Evolutionary conservation across 2,888 invertebrate genomes (phyloP).

Genomic region (Eupithecia inturbata): DNA sequence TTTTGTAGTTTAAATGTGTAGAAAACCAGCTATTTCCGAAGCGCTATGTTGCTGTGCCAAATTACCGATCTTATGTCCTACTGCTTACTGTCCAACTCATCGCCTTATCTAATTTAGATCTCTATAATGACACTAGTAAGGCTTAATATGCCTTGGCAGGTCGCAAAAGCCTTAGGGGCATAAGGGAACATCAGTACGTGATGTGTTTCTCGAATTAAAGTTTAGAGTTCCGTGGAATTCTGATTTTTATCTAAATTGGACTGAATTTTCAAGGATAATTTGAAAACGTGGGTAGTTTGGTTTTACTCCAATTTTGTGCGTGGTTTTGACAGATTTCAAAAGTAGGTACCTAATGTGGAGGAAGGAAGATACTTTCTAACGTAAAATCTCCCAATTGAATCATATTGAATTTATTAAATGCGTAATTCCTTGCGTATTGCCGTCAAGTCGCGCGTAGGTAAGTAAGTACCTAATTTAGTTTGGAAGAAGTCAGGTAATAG

Average conservation of each 20-base stretch:
- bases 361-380: not conserved
- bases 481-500: too few species aligned
- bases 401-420: too few species aligned
- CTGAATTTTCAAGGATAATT: constrained; percentile 20
- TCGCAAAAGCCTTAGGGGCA: constrained; percentile 22
- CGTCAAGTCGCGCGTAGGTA: too few species aligned
- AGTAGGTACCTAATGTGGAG: too few species aligned
- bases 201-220: constrained; percentile 36
- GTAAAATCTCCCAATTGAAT: not conserved
- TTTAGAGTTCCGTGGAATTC: constrained; percentile 34
- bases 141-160: constrained; percentile 13
- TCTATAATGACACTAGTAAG: not conserved
- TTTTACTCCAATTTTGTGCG: not conserved
- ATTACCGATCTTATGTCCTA: constrained; percentile 45
- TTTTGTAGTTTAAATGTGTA: too few species aligned
- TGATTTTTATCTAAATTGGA: constrained; percentile 38
- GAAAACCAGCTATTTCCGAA: constrained; percentile 4
- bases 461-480: too few species aligned
- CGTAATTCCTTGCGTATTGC: not conserved
- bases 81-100: constrained; percentile 28
- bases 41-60: constrained; percentile 50
- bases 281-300: not conserved
- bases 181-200: constrained; percentile 30
- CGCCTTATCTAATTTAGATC: constrained; percentile 10
- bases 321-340: too few species aligned